Percentiles rank a stretch among this genome's conserved stretches.
Evolutionary conservation across 2,797 vertebrate genomes (phyloP).

Genomic region (Melanotaenia pygmaea): DNA sequence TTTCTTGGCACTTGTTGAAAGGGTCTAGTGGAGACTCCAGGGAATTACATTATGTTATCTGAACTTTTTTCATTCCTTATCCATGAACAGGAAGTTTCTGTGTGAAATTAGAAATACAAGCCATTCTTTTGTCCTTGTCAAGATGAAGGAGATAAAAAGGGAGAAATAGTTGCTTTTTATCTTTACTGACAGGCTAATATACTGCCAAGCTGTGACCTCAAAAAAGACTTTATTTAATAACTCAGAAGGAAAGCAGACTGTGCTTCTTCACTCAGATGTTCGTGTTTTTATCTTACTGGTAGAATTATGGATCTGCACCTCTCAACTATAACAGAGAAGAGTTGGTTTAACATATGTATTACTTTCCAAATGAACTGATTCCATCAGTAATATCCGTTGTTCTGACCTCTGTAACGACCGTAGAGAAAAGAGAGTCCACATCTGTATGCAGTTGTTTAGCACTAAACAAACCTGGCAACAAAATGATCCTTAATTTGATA

Average conservation of each 20-base stretch:
- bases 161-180: slow-evolving; percentile 24
- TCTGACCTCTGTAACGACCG: slow-evolving; percentile 38
- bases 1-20: slow-evolving; percentile 48
- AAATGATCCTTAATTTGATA: slow-evolving; percentile 69
- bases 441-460: slow-evolving; percentile 65
- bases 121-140: slow-evolving; percentile 46
- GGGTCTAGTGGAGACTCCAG: slow-evolving; percentile 45
- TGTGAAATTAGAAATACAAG: slow-evolving; percentile 51
- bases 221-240: slow-evolving; percentile 18
- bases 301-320: slow-evolving; percentile 21
- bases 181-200: slow-evolving; percentile 6
- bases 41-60: slow-evolving; percentile 54
- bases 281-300: not conserved
- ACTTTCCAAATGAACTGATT: slow-evolving; percentile 16
- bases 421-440: slow-evolving; percentile 49
- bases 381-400: slow-evolving; percentile 26
- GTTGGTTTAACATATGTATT: slow-evolving; percentile 2
- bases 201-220: slow-evolving; percentile 3
- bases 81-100: slow-evolving; percentile 53
- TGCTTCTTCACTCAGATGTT: not conserved
- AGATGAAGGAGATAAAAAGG: slow-evolving; percentile 15
- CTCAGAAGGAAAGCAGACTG: slow-evolving; percentile 1
- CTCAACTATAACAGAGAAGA: slow-evolving; percentile 10
- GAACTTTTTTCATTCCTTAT: slow-evolving; percentile 37
- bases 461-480: slow-evolving; percentile 68